A percentile compares a stretch with the other conserved stretches of the same genome.
Conservation (phyloP, 2,797 vertebrate genomes). For the Potorous gilbertii region DNA sequence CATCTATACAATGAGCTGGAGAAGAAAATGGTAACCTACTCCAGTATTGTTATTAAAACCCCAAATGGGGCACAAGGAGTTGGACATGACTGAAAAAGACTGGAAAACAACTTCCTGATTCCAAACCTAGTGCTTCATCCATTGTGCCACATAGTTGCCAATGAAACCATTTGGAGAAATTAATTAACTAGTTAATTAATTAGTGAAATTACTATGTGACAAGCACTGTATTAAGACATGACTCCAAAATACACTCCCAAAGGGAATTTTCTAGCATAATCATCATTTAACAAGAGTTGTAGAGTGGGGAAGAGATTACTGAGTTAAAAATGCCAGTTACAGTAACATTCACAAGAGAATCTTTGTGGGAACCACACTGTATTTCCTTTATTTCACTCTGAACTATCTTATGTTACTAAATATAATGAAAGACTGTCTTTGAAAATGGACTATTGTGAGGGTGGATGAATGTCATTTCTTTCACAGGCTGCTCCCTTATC, state of each 20-base stretch:
- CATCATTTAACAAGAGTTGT: constrained; percentile 40
- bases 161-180: neutral
- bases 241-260: neutral
- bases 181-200: neutral
- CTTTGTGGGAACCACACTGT: constrained; percentile 2
- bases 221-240: constrained; percentile 15
- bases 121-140: neutral
- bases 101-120: neutral
- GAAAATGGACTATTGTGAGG: neutral
- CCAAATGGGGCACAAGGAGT: too few species aligned
- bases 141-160: neutral
- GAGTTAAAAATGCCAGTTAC: constrained; percentile 25
- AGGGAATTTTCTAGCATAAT: constrained; percentile 25
- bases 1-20: neutral
- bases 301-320: neutral
- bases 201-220: neutral
- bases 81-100: too few species aligned
- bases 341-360: constrained; percentile 48
- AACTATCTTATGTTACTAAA: neutral
- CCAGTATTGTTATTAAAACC: neutral
- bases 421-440: neutral
- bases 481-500: neutral
- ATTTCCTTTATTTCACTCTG: neutral
- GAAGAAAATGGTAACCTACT: neutral
- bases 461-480: neutral